Conservation (phyloP, 2,888 invertebrate genomes). For the Parasteatoda lunata region DNA sequence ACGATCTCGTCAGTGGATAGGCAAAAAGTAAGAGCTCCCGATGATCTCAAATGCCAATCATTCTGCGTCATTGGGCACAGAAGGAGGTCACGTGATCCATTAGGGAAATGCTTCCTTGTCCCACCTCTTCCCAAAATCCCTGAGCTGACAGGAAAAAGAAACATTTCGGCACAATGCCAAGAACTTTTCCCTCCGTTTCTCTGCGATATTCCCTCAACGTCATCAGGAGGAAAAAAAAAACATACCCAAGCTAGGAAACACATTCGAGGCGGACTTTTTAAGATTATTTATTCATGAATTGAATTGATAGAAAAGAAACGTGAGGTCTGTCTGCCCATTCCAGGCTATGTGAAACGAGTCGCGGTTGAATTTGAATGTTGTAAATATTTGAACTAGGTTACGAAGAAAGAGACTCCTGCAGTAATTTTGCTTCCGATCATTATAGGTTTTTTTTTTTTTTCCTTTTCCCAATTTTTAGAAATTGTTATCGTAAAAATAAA, state of each 20-base stretch:
- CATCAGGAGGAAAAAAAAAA: background rate
- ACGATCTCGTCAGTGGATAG: slow-evolving; percentile 7
- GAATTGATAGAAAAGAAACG: background rate
- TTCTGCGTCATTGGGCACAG: slow-evolving; percentile 63
- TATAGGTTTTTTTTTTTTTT: too few species aligned
- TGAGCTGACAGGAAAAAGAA: background rate
- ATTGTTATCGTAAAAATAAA: too few species aligned
- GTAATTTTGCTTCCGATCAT: too few species aligned
- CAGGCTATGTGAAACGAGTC: too few species aligned
- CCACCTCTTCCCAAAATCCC: slow-evolving; percentile 10
- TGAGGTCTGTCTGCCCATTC: background rate
- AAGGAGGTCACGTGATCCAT: slow-evolving; percentile 64
- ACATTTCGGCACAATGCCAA: slow-evolving; percentile 46
- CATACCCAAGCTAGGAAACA: background rate
- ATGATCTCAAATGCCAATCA: slow-evolving; percentile 63
- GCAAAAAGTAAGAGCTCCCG: slow-evolving; percentile 1
- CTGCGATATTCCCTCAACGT: background rate
- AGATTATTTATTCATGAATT: background rate
- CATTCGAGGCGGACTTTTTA: background rate
- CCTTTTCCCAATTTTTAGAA: too few species aligned
- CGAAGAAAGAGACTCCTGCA: too few species aligned
- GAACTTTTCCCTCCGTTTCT: slow-evolving; percentile 1
- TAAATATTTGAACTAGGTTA: too few species aligned
- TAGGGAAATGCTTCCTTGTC: slow-evolving; percentile 40
- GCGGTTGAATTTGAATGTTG: too few species aligned